Base-by-base conservation (phyloP, 2,888 invertebrate genomes). In the Drosophila demipolita region DNA sequence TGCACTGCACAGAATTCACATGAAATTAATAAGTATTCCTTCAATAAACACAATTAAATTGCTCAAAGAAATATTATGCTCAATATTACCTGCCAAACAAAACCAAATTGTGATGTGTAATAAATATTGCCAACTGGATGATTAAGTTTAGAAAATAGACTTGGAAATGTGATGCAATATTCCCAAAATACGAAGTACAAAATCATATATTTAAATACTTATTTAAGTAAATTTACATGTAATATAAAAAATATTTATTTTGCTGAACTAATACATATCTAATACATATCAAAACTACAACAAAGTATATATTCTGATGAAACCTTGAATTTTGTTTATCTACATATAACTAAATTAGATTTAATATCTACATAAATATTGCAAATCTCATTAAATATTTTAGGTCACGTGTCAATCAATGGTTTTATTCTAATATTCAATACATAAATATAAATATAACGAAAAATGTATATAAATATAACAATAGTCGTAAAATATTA, bases 21-120 rank as follows among this genome's bases (percentile, higher is more conserved):
- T 20, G 7, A 52, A 23, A 7, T 17, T 54, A 36, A 35, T 23
- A 23, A 53, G 8, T 36, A 23, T 6, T 23, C 1, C 23, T 15
- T 33, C 23, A 45, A 23, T 23, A 15, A 15, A 15, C 45, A 23
- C 23, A 45, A 33, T 52, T 33, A 11, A 50, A 32, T 29, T n/a
- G 12, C n/a, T 50, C 50, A 12, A n/a, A 32, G 29, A 50, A 29
- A 50, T 32, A 50, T 50, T 45, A 15, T 23, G 45, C 45, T 45
- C 8, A 12, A 32, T 33, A 20, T 33, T 52, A 15, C 4, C 1
- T 32, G n/a, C 7, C 12, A n/a, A n/a, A 12, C 52, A 52, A 15
- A 23, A 15, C 4, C 4, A 23, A 45, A 45, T 45, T 15, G 0
- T 1, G 15, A 23, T 45, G 4, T 15, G 15, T 23, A 23, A 45